These are phyloP conservation scores for Microctonus hyperodae DNA, from an alignment of 2,888 invertebrate genomes.

Conservation along the genomic window DNA sequence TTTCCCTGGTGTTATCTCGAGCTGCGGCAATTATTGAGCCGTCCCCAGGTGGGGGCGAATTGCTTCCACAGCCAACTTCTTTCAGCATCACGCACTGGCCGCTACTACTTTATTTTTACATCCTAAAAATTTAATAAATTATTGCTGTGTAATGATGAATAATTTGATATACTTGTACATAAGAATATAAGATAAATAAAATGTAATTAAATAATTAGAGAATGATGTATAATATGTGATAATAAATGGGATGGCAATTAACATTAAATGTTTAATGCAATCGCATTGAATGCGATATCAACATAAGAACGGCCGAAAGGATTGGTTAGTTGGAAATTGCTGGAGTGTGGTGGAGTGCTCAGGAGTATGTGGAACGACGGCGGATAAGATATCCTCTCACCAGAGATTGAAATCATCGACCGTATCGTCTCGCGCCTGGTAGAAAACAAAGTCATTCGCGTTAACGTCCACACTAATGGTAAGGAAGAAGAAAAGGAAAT, in stretches of 20 bases:
- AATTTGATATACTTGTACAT: neutral
- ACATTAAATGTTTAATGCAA: conserved; percentile 26
- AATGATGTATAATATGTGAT: neutral
- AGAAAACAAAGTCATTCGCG: conserved; percentile 33
- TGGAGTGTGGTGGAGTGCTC: neutral
- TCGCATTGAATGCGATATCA: neutral
- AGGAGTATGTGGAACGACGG: neutral
- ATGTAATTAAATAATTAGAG: conserved; percentile 7
- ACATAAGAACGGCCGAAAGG: neutral
- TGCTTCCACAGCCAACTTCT: conserved; percentile 66
- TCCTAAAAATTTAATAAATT: conserved; percentile 34
- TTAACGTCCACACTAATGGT: conserved; percentile 29
- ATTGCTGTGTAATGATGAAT: neutral
- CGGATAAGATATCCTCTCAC: conserved; percentile 17
- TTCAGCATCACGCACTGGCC: conserved; percentile 68
- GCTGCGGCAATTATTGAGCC: conserved; percentile 62
- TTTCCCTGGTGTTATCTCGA: conserved; percentile 56
- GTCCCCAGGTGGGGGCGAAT: conserved; percentile 66
- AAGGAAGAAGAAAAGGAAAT: neutral
- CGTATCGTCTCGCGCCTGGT: conserved; percentile 26
- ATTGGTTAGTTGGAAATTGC: conserved; percentile 4
- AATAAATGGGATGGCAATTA: conserved; percentile 23
- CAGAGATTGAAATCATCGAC: conserved; percentile 31
- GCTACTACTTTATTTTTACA: conserved; percentile 41
- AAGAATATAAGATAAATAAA: neutral